Conservation (phyloP, 2,797 vertebrate species). For the Alauda arvensis region DNA sequence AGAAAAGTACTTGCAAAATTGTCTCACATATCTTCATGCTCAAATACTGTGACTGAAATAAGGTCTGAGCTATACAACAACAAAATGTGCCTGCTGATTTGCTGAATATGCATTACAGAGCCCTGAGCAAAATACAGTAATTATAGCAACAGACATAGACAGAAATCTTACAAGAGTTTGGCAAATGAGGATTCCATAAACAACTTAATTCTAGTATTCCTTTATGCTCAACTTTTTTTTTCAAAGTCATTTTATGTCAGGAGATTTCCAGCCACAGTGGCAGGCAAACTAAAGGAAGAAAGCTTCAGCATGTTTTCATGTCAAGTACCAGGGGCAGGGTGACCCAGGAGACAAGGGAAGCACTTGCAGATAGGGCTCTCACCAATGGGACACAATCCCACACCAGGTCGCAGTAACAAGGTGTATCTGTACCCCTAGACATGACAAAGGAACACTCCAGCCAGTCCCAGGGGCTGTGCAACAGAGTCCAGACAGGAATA, state of each 20-base stretch:
- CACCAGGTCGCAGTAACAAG: background rate
- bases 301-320: background rate
- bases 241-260: background rate
- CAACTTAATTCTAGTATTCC: background rate
- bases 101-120: fast-evolving
- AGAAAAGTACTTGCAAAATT: background rate
- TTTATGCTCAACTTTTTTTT: background rate
- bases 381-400: too few species aligned
- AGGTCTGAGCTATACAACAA: background rate
- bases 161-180: background rate
- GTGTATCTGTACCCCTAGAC: background rate
- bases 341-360: background rate
- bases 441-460: background rate
- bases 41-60: background rate
- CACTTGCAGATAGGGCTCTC: background rate
- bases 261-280: background rate
- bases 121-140: background rate
- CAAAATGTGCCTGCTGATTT: background rate
- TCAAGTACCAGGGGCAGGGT: fast-evolving
- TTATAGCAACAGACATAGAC: background rate
- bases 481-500: background rate
- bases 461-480: background rate
- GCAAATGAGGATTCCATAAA: background rate
- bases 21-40: background rate
- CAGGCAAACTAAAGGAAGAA: background rate